Evolutionary conservation across 2,888 invertebrate genomes (phyloP), one percentile per base, ranked within the genome.

Genomic region (Himalopsyche tibetana): DNA sequence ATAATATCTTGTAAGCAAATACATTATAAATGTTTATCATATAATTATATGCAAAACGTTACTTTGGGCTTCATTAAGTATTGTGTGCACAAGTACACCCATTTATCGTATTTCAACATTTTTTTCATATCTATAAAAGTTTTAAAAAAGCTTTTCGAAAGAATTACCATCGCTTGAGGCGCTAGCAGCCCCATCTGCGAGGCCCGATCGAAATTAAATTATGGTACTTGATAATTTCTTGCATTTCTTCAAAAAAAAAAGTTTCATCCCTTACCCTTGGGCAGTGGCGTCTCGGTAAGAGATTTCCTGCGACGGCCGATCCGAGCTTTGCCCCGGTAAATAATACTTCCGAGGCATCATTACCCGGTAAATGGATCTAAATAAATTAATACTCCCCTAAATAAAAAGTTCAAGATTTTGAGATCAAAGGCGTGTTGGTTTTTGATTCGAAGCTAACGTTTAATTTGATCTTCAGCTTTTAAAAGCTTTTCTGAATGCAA

Each of bases 161-260:
- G 69, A 86, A 86, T 81, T 81, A 81, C 81, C 81, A 84, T 86
- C n/a, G 86, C 86, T 82, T 17, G 17, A 38, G 74, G 83, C 51
- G 36, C 55, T 69, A 12, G 51, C 17, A 36, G 38, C 81, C 36
- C 69, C 84, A 51, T 56, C 40, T 36, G 42, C n/a, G n/a, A 82
- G 40, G n/a, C 40, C 82, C 87, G 55, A 82, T 84, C 87, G 79
- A 85, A 87, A 87, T 86, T 82, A 86, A 87, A 87, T 87, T 87
- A 87, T 87, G 84, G 84, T 84, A 86, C 85, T 87, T 84, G 82
- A 87, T 87, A 86, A 87, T 87, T 87, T 87, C 86, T 86, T 82
- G 84, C 87, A 86, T 86, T 85, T 84, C 85, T 45, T 15, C 28
- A 38, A 79, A 80, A 51, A 42, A 83, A 86, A 85, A 86, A 86